Percentiles rank a stretch among this genome's conserved stretches.
These are phyloP conservation scores for Callaeas wilsoni DNA, from an alignment of 2,113 vertebrate species.

Conservation along the genomic window DNA sequence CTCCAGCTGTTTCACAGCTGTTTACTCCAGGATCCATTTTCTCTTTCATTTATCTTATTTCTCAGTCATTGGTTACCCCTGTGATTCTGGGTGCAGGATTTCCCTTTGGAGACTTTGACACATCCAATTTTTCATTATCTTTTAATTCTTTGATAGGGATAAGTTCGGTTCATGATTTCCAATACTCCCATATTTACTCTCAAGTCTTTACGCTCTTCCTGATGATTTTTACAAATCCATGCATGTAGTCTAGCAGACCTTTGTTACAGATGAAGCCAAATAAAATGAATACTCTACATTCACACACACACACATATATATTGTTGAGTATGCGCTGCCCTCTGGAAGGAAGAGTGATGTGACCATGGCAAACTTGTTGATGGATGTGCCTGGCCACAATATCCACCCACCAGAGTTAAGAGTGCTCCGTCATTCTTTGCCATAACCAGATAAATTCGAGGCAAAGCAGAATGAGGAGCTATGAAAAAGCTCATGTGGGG, in stretches of 20 bases:
- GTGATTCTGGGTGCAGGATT: neutral
- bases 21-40: neutral
- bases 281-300: neutral
- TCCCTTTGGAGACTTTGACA: neutral
- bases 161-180: neutral
- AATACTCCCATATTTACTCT: neutral
- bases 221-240: neutral
- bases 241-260: neutral
- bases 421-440: neutral
- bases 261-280: neutral
- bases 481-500: neutral
- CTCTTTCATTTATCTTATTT: neutral
- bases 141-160: neutral
- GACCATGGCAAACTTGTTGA: accelerated
- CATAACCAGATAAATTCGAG: neutral
- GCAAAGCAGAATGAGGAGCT: neutral
- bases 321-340: neutral
- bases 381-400: neutral
- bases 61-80: neutral
- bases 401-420: neutral
- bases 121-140: neutral
- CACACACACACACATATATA: neutral
- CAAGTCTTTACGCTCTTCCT: neutral
- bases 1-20: neutral
- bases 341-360: neutral